Conservation (phyloP, 1,140 invertebrate species). For the Drosophila nebulosa region DNA sequence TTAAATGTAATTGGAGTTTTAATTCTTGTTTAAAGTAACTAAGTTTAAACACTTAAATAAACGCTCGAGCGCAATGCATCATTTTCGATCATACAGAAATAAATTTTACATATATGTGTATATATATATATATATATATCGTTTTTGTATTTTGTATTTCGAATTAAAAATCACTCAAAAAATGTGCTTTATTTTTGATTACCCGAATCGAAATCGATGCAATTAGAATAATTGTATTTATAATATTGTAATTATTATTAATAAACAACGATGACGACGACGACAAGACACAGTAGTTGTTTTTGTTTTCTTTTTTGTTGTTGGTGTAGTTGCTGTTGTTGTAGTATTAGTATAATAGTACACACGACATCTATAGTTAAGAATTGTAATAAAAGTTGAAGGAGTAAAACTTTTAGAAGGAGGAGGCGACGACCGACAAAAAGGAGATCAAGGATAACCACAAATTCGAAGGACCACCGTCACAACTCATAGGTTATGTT, state of each 20-base stretch:
- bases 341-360: background rate
- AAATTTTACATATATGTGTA: constrained; percentile 18
- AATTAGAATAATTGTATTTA: constrained; percentile 22
- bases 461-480: constrained; percentile 54
- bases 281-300: constrained; percentile 7
- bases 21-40: constrained; percentile 71
- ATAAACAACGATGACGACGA: constrained; percentile 55
- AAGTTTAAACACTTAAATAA: constrained; percentile 76
- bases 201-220: constrained; percentile 15
- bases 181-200: constrained; percentile 62
- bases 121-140: constrained; percentile 19
- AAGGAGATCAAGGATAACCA: constrained; percentile 70
- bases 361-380: constrained; percentile 47
- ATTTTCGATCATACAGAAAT: constrained; percentile 18
- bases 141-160: constrained; percentile 40
- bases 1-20: constrained; percentile 76
- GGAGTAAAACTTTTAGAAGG: constrained; percentile 43
- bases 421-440: constrained; percentile 35
- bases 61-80: constrained; percentile 53
- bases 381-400: constrained; percentile 74
- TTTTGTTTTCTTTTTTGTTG: background rate
- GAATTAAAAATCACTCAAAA: constrained; percentile 75
- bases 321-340: background rate
- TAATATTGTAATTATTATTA: constrained; percentile 33
- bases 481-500: constrained; percentile 81